These are phyloP conservation scores for Chironomus riparius DNA, from an alignment of 2,888 invertebrate genomes.

Conservation along the genomic window DNA sequence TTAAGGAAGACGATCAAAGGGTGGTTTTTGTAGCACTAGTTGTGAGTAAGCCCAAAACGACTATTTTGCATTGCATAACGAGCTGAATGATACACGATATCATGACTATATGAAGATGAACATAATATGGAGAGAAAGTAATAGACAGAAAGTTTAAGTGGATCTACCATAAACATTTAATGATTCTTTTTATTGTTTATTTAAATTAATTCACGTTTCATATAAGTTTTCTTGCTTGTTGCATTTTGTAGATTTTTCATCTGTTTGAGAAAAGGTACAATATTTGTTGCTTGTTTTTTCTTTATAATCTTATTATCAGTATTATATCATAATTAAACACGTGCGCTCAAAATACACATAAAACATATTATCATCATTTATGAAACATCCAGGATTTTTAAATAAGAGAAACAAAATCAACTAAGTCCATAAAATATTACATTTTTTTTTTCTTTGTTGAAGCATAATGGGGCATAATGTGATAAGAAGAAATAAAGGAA, in stretches of 20 bases:
- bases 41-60: no score
- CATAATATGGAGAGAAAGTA: not conserved
- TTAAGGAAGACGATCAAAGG: no score
- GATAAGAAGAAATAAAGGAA: no score
- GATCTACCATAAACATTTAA: not conserved
- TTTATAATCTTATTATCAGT: not conserved
- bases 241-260: not conserved
- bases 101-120: no score
- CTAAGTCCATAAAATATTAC: no score
- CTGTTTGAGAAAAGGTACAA: not conserved
- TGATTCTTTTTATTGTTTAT: not conserved
- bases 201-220: not conserved
- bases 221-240: not conserved
- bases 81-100: no score
- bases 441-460: no score
- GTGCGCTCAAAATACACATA: not conserved
- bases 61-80: no score
- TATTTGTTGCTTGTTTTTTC: not conserved
- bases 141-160: not conserved
- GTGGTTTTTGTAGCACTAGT: no score
- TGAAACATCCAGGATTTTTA: not conserved
- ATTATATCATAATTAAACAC: conserved; percentile 2
- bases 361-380: not conserved
- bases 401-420: not conserved
- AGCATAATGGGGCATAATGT: no score